Conservation (phyloP, 1,140 invertebrate species). For the Olivierus martensii region DNA sequence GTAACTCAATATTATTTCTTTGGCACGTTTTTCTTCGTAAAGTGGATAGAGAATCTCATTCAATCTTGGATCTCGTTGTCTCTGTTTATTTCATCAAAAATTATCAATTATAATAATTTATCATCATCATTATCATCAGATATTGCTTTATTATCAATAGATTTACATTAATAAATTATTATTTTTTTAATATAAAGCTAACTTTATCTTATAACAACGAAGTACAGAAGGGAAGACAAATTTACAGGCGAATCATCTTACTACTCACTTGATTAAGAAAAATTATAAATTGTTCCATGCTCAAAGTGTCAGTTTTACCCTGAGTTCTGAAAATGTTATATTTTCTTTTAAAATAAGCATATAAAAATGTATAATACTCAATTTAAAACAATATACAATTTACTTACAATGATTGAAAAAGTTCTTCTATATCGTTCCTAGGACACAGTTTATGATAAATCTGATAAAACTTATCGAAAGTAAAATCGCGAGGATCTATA, state of each 20-base stretch:
- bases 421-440: constrained; percentile 94
- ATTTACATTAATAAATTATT: too few species aligned
- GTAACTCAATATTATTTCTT: constrained; percentile 87
- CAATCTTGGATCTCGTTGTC: constrained; percentile 92
- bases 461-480: constrained; percentile 97
- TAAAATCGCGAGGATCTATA: constrained; percentile 88
- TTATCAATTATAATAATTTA: background rate
- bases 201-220: too few species aligned
- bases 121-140: too few species aligned
- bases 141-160: too few species aligned
- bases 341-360: too few species aligned
- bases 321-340: constrained; percentile 50
- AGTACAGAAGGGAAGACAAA: too few species aligned
- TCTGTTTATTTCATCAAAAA: constrained; percentile 31
- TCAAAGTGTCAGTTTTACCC: constrained; percentile 76
- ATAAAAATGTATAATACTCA: too few species aligned
- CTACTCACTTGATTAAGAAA: constrained; percentile 74
- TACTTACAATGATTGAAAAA: constrained; percentile 92
- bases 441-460: constrained; percentile 99
- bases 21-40: constrained; percentile 85
- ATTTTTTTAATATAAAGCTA: too few species aligned
- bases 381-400: background rate
- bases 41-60: constrained; percentile 98
- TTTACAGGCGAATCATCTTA: too few species aligned
- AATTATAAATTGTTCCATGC: constrained; percentile 72